phyloP scores from a whole-genome alignment of 2,888 invertebrate genomes.

The Caenorhabditis sp. region DNA sequence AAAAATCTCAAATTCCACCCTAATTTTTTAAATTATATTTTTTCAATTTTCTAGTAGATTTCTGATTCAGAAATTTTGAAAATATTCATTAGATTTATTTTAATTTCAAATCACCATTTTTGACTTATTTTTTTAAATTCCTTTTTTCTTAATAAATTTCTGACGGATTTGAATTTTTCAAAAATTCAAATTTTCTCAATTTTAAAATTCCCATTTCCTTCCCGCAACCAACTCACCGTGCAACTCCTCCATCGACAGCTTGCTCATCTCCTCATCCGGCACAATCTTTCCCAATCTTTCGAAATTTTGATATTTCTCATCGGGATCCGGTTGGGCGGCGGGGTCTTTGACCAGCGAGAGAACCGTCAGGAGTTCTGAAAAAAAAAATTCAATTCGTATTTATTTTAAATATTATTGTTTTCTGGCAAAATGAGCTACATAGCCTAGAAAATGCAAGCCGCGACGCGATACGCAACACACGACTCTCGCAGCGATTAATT shows the following conservation, averaged over 20 bases:
- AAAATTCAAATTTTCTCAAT: neutral
- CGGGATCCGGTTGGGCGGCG: neutral
- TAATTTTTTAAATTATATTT: too few relatives aligned
- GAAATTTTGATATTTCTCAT: constrained; percentile 27
- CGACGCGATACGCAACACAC: too few relatives aligned
- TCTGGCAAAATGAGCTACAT: too few relatives aligned
- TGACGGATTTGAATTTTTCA: neutral
- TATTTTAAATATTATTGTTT: neutral
- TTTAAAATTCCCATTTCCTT: neutral
- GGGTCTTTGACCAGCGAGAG: constrained; percentile 17
- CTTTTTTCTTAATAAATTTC: neutral
- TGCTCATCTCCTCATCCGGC: constrained; percentile 3
- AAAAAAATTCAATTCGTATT: neutral
- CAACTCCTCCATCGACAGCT: constrained; percentile 14
- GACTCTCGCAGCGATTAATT: too few relatives aligned
- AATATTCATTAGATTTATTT: neutral
- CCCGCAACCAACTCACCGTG: constrained; percentile 6
- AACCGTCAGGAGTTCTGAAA: constrained; percentile 15
- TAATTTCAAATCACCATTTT: neutral
- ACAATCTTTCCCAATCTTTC: constrained; percentile 18
- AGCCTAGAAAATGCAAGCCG: too few relatives aligned
- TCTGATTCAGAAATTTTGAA: too few relatives aligned
- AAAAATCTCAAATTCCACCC: too few relatives aligned
- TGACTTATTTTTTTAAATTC: neutral
- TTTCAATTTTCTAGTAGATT: too few relatives aligned